phyloP scores from a whole-genome alignment of 2,113 vertebrate genomes.

The Ceuthmochares aereus region DNA sequence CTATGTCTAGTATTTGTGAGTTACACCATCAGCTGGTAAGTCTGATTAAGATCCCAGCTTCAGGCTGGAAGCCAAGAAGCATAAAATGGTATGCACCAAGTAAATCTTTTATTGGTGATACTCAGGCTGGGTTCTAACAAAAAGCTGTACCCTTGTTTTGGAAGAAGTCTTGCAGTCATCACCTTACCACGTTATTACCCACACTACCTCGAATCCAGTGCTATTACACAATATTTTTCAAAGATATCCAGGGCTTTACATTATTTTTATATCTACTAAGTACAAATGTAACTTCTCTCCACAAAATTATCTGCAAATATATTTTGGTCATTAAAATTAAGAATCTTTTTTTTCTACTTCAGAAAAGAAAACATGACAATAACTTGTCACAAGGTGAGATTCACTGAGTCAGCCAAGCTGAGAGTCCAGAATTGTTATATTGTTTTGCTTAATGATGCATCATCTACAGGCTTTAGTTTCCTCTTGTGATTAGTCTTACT shows the following conservation, averaged over 20 bases:
- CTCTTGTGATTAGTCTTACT: conserved; percentile 50
- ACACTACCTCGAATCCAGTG: not conserved
- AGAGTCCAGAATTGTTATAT: not conserved
- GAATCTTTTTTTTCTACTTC: not conserved
- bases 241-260: not conserved
- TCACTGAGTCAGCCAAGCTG: not conserved
- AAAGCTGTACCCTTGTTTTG: not conserved
- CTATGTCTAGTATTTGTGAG: not conserved
- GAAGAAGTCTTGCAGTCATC: not conserved
- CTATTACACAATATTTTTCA: not conserved
- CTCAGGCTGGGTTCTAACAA: not conserved
- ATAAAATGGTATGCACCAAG: not conserved
- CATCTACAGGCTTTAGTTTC: conserved; percentile 27
- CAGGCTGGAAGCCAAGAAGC: not conserved
- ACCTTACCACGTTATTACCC: not conserved
- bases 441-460: conserved; percentile 35
- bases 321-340: not conserved
- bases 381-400: not conserved
- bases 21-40: not conserved
- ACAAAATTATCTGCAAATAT: not conserved
- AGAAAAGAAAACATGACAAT: not conserved
- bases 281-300: not conserved
- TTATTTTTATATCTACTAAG: not conserved
- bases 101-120: not conserved
- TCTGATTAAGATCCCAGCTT: not conserved